Evolutionary conservation across 2,888 invertebrate species (phyloP), one percentile per base, ranked within the genome.

Genomic region (Spodoptera littoralis): DNA sequence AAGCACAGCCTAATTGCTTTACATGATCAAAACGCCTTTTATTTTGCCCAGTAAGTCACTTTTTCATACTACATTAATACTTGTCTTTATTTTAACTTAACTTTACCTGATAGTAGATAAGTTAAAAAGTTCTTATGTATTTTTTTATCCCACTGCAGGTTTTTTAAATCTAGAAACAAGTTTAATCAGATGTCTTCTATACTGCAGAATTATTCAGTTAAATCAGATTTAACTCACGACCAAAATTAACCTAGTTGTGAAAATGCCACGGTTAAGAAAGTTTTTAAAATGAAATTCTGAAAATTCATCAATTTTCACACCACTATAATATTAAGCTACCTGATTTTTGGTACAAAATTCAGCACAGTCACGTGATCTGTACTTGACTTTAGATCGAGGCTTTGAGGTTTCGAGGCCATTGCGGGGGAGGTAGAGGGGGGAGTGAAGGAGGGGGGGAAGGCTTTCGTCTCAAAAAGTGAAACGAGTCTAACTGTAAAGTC

Each of bases 401-500:
- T 92, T 92, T 86, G 87, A 87, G 92, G 93, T 93, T 92, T 92
- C 87, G 87, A 87, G 92, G 93, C 71, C 92, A 84, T 60, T 49
- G 73, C 75, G 76, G 63, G 72, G 73, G 73, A 74, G 63, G 72
- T 46, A 44, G 64, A 27, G 58, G 63, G 72, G 48, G 46, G 64
- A 27, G 58, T 64, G 73, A 65, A 70, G 78, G 60, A 67, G 67
- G 76, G 80, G 80, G 73, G 81, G 80, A 69, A 69, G 73, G 69
- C 73, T 70, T 63, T 72, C 83, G 88, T 88, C 90, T 90, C 90
- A 85, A 92, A 93, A 93, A 93, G 93, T 93, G 93, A 93, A 93
- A 93, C 85, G 90, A 84, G 72, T 86, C 83, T 90, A 90, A 90
- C 90, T 84, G 91, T 90, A 84, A 79, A 70, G 61, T 49, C 67